These are phyloP conservation scores for Latrodectus elegans DNA, from an alignment of 2,888 invertebrate species.

Conservation along the genomic window DNA sequence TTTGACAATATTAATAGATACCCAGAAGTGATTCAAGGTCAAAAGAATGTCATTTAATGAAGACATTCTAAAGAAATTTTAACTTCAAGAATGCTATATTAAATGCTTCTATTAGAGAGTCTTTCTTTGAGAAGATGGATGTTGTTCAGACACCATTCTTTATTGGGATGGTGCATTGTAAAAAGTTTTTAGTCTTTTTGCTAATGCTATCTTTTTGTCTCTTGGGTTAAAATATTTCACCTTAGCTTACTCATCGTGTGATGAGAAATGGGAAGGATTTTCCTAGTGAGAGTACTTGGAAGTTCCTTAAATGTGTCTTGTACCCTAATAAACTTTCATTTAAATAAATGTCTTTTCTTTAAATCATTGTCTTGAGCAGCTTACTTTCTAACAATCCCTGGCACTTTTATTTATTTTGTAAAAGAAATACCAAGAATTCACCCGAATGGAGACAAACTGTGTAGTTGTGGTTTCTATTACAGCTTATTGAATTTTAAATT, in stretches of 20 bases:
- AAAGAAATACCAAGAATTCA: neutral
- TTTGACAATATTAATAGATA: too few species aligned
- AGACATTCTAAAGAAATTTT: neutral
- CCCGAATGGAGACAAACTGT: conserved; percentile 1
- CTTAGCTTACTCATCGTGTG: conserved; percentile 53
- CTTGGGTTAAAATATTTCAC: conserved; percentile 36
- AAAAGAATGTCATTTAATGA: too few species aligned
- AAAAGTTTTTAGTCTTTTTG: conserved; percentile 3
- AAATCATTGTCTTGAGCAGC: conserved; percentile 24
- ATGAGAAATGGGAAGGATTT: conserved; percentile 27
- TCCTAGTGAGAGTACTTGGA: conserved; percentile 65
- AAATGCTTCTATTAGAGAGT: neutral
- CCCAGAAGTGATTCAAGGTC: too few species aligned
- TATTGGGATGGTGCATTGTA: neutral
- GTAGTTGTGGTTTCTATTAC: conserved; percentile 36
- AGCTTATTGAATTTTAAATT: conserved; percentile 29
- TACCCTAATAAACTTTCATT: conserved; percentile 64
- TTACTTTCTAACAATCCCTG: conserved; percentile 15
- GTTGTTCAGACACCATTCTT: neutral
- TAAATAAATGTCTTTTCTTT: conserved; percentile 61
- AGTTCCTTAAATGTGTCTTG: conserved; percentile 57
- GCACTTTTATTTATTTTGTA: too few species aligned
- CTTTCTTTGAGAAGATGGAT: neutral
- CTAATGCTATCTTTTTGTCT: conserved; percentile 25
- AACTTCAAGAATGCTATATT: neutral